phyloP scores from a whole-genome alignment of 2,113 vertebrate species.

The Atractosteus spatula region DNA sequence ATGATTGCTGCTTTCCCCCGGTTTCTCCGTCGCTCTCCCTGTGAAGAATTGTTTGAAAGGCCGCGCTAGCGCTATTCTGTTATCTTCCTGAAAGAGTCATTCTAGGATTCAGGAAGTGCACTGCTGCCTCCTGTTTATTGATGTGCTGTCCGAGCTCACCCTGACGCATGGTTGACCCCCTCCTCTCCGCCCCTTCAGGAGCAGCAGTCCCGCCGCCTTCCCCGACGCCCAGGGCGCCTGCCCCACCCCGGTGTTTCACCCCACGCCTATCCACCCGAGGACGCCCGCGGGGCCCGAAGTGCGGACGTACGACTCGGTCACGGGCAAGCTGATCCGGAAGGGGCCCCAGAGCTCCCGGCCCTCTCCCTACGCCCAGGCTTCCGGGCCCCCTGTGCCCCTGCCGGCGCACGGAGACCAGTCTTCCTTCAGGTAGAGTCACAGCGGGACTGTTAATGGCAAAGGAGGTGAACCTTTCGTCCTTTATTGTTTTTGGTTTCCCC shows the following conservation, averaged over 20 bases:
- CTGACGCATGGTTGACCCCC: background rate
- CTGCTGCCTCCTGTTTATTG: background rate
- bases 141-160: no score
- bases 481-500: no score
- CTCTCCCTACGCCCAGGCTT: slow-evolving; percentile 62
- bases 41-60: background rate
- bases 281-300: slow-evolving; percentile 66
- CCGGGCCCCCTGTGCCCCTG: slow-evolving; percentile 59
- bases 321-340: slow-evolving; percentile 70
- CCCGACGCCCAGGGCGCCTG: slow-evolving; percentile 66
- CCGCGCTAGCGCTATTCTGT: background rate
- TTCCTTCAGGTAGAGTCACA: slow-evolving; percentile 77
- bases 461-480: background rate
- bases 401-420: slow-evolving; percentile 71
- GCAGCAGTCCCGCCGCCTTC: slow-evolving; percentile 78
- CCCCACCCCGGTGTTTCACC: slow-evolving; percentile 73
- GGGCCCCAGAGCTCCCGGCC: slow-evolving; percentile 46
- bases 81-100: background rate
- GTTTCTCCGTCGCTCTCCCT: no score
- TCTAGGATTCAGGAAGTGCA: no score
- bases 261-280: slow-evolving; percentile 73
- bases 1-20: no score
- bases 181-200: slow-evolving; percentile 56
- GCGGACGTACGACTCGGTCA: slow-evolving; percentile 70
- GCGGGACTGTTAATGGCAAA: background rate